Conservation (phyloP, 2,113 vertebrate genomes). For the Apaloderma vittatum region DNA sequence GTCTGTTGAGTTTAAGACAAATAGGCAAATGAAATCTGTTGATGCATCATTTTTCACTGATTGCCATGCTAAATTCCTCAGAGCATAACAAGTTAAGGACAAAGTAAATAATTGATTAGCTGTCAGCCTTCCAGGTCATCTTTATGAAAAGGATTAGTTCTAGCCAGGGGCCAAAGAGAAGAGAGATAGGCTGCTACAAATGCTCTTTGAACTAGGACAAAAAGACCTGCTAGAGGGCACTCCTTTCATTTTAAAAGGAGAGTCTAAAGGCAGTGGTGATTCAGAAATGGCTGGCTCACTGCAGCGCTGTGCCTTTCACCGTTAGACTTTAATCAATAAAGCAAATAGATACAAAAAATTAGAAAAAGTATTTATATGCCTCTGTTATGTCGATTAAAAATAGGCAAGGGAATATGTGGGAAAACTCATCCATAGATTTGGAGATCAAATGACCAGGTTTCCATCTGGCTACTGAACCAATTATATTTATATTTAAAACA, state of each 20-base stretch:
- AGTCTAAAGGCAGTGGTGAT: background rate
- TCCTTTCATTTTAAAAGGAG: background rate
- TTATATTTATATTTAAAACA: background rate
- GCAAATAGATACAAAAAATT: background rate
- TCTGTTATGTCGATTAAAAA: background rate
- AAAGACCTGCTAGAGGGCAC: background rate
- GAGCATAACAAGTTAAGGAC: slow-evolving; percentile 41
- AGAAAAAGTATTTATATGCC: background rate
- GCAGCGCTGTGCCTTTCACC: background rate
- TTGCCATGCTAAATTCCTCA: slow-evolving; percentile 38
- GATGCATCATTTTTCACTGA: slow-evolving; percentile 30
- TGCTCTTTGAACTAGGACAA: background rate
- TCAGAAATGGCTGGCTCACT: background rate
- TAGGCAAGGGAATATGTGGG: background rate
- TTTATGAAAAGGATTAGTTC: background rate
- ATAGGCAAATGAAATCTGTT: background rate
- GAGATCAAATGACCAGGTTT: background rate
- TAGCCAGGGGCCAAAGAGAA: background rate
- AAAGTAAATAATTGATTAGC: slow-evolving; percentile 65
- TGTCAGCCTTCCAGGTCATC: slow-evolving; percentile 40
- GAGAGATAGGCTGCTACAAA: background rate
- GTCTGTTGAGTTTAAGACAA: background rate
- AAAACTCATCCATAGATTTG: background rate
- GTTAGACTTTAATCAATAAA: background rate
- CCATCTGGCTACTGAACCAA: background rate